Conservation (phyloP, 1,140 invertebrate species). For the Zaprionus kolodkinae region DNA sequence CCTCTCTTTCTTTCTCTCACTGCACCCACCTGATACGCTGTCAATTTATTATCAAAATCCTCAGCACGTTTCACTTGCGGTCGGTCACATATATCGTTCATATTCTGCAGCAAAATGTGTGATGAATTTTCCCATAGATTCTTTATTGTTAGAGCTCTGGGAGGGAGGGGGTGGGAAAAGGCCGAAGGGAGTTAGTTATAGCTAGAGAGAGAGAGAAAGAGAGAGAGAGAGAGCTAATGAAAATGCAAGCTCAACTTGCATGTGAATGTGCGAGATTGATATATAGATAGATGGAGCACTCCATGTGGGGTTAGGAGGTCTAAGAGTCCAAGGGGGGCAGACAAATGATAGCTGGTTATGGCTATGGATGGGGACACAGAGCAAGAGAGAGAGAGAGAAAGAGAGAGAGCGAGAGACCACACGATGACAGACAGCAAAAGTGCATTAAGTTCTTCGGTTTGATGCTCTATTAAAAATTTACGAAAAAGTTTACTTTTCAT, state of each 20-base stretch:
- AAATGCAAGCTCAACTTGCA: conserved; percentile 59
- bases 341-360: background rate
- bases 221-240: background rate
- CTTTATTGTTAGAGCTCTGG: conserved; percentile 40
- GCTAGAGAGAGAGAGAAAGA: background rate
- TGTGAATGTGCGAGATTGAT: conserved; percentile 18
- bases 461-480: conserved; percentile 2
- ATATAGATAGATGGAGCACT: conserved; percentile 1
- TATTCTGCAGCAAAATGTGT: conserved; percentile 16
- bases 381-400: background rate
- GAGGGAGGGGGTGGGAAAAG: background rate
- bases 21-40: conserved; percentile 1
- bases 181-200: background rate
- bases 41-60: conserved; percentile 55
- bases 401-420: background rate
- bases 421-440: conserved; percentile 29
- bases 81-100: conserved; percentile 30
- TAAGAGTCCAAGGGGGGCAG: background rate
- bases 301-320: background rate
- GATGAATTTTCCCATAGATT: conserved; percentile 14
- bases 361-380: background rate
- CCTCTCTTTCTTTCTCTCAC: background rate
- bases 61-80: conserved; percentile 48
- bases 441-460: conserved; percentile 37
- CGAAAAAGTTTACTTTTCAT: conserved; percentile 4